Percentiles rank a stretch among this genome's conserved stretches.
These are phyloP conservation scores for Bedellia somnulentella DNA, from an alignment of 2,888 invertebrate genomes.

Conservation along the genomic window DNA sequence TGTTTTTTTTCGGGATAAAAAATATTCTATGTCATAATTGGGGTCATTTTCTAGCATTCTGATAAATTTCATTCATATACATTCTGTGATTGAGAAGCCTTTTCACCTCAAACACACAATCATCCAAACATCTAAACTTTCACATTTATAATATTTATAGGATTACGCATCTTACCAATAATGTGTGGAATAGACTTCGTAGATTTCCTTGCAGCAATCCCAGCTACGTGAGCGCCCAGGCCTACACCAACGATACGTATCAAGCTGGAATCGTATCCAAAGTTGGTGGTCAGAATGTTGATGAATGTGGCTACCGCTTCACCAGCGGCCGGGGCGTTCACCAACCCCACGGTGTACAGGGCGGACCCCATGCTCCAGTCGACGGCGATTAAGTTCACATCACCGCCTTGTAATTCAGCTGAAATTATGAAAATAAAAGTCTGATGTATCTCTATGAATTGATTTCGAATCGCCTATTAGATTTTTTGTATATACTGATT, in stretches of 20 bases:
- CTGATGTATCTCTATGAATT: neutral
- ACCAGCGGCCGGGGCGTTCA: conserved; percentile 31
- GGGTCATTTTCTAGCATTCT: too few species aligned
- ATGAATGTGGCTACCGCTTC: conserved; percentile 31
- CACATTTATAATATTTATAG: too few species aligned
- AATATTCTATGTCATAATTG: too few species aligned
- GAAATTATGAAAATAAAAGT: conserved; percentile 11
- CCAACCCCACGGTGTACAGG: conserved; percentile 30
- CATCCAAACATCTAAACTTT: too few species aligned
- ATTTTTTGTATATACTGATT: too few species aligned
- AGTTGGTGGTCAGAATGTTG: conserved; percentile 26
- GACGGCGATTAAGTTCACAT: conserved; percentile 40
- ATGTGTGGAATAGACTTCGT: conserved; percentile 25
- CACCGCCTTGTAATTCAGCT: conserved; percentile 26
- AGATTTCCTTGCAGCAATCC: conserved; percentile 30
- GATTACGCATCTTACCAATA: conserved; percentile 34
- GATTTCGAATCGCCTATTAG: too few species aligned
- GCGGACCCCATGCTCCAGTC: conserved; percentile 35
- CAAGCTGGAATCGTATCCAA: conserved; percentile 20
- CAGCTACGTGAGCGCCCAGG: conserved; percentile 45
- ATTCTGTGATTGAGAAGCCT: too few species aligned
- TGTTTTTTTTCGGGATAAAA: too few species aligned
- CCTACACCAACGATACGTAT: conserved; percentile 44
- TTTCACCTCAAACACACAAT: too few species aligned
- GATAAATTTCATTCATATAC: too few species aligned